Evolutionary conservation across 2,888 invertebrate genomes (phyloP).

Genomic region (Agrotis exclamationis): DNA sequence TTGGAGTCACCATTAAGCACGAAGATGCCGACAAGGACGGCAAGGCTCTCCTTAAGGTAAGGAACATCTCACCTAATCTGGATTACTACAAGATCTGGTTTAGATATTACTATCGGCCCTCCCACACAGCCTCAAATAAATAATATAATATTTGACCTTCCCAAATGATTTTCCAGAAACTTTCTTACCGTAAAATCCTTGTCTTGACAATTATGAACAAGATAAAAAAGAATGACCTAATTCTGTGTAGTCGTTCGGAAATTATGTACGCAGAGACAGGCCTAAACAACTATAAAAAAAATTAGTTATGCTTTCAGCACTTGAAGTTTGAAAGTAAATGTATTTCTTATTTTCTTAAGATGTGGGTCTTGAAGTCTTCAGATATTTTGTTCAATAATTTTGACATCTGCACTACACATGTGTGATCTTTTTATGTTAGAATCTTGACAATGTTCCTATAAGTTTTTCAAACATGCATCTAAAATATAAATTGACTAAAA

Average conservation of each 20-base stretch:
- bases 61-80: neutral
- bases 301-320: no score
- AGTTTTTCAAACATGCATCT: neutral
- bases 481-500: neutral
- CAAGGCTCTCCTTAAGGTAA: slow-evolving; percentile 97
- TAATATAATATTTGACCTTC: no score
- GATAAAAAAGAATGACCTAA: no score
- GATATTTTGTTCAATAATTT: neutral
- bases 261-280: no score
- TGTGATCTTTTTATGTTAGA: neutral
- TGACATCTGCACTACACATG: neutral
- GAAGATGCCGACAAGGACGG: slow-evolving; percentile 99
- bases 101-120: no score
- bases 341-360: no score
- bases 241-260: no score
- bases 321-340: neutral
- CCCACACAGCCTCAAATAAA: no score
- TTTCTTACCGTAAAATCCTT: no score
- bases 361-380: neutral
- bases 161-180: no score
- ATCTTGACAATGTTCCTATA: neutral
- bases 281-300: no score
- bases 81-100: neutral
- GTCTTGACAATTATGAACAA: no score
- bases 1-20: slow-evolving; percentile 97